Conservation (phyloP, 2,113 vertebrate genomes). For the Gila orcuttii region DNA sequence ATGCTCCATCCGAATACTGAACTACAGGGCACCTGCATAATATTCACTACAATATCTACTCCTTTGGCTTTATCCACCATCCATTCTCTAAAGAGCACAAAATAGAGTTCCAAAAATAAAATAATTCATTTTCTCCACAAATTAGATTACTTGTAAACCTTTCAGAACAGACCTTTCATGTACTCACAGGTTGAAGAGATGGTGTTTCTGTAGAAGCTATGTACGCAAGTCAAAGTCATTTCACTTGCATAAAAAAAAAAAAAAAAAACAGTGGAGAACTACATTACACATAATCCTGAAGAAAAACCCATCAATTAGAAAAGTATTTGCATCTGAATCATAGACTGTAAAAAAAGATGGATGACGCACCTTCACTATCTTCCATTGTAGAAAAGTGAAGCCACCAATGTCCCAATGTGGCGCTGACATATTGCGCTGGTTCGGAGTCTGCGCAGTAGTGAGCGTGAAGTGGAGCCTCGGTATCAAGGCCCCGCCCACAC, state of each 20-base stretch:
- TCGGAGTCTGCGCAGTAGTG: too few relatives aligned
- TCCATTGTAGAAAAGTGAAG: too few relatives aligned
- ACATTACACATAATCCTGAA: neutral
- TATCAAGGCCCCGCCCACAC: too few relatives aligned
- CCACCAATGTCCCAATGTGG: too few relatives aligned
- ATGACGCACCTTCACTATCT: too few relatives aligned
- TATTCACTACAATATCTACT: neutral
- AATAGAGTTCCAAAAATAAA: neutral
- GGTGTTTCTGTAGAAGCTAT: neutral
- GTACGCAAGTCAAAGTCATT: too few relatives aligned
- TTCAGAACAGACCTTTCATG: neutral
- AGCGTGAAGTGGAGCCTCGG: too few relatives aligned
- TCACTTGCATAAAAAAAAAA: too few relatives aligned
- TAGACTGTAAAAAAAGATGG: too few relatives aligned
- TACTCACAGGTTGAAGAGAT: neutral
- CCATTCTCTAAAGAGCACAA: neutral
- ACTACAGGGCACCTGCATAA: neutral
- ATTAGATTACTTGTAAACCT: neutral
- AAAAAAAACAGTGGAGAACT: neutral
- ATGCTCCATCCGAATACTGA: neutral
- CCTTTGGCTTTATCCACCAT: neutral
- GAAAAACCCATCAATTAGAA: too few relatives aligned
- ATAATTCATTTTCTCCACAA: neutral
- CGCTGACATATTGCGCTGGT: too few relatives aligned
- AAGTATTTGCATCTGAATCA: neutral